These are phyloP conservation scores for Cotesia chilonis DNA, from an alignment of 1,140 invertebrate species.

Conservation along the genomic window DNA sequence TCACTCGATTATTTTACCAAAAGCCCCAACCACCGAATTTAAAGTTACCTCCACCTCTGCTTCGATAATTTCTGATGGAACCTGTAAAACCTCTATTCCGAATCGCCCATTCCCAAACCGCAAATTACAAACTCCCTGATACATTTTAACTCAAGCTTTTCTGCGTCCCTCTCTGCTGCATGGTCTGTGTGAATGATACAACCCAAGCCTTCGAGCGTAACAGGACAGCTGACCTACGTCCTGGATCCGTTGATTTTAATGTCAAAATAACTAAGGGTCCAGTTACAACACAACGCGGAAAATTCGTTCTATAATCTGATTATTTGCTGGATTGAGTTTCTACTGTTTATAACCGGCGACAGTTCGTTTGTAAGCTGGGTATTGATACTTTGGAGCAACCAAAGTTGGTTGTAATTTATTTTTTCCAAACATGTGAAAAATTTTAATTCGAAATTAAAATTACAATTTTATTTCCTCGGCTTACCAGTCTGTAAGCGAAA, in stretches of 20 bases:
- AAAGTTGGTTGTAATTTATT: too few species aligned
- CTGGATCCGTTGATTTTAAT: constrained; percentile 1
- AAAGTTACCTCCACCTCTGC: constrained; percentile 4
- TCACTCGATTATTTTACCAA: constrained; percentile 3
- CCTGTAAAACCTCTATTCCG: constrained; percentile 26
- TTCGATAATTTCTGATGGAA: constrained; percentile 8
- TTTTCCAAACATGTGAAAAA: too few species aligned
- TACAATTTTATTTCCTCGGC: too few species aligned
- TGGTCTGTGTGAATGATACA: too few species aligned
- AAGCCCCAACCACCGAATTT: neutral
- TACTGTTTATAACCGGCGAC: neutral
- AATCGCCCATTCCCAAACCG: constrained; percentile 50
- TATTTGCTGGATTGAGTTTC: constrained; percentile 19
- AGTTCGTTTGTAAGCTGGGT: constrained; percentile 9
- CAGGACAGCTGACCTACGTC: constrained; percentile 27
- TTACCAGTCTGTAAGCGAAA: too few species aligned
- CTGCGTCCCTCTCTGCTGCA: constrained; percentile 36
- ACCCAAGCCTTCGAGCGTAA: neutral
- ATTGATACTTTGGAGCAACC: constrained; percentile 28
- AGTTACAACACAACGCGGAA: neutral
- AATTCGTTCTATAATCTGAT: neutral
- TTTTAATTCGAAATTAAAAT: too few species aligned
- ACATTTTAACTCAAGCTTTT: constrained; percentile 50
- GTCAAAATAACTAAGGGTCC: constrained; percentile 6
- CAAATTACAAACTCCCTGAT: constrained; percentile 64